These are phyloP conservation scores for Dicycla oo DNA, from an alignment of 2,888 invertebrate species.

Conservation along the genomic window DNA sequence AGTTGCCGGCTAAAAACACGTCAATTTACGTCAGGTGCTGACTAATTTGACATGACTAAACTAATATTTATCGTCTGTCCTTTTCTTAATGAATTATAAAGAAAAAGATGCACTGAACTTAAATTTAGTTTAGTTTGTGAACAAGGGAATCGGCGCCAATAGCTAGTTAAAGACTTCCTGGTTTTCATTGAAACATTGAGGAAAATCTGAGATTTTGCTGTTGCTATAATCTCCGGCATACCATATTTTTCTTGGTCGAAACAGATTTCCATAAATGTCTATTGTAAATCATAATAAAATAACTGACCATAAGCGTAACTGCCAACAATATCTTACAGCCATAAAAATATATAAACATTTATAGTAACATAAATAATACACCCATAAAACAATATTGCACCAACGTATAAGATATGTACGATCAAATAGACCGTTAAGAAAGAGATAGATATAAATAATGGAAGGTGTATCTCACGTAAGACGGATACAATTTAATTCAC, in stretches of 20 bases:
- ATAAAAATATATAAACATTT: slow-evolving; percentile 38
- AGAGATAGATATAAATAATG: neutral
- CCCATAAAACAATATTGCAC: neutral
- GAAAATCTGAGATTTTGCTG: neutral
- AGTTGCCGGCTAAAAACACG: too few species aligned
- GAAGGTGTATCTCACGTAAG: neutral
- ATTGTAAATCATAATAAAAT: slow-evolving; percentile 43
- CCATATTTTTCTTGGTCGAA: neutral
- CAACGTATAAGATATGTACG: neutral
- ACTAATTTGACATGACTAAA: too few species aligned
- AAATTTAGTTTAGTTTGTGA: too few species aligned
- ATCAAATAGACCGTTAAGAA: neutral
- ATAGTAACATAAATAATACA: slow-evolving; percentile 32
- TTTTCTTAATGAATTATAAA: too few species aligned
- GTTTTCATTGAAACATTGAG: too few species aligned
- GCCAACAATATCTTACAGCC: slow-evolving; percentile 18
- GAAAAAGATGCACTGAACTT: too few species aligned
- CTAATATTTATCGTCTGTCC: too few species aligned
- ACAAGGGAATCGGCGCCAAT: too few species aligned
- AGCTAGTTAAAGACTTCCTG: too few species aligned
- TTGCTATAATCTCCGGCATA: too few species aligned
- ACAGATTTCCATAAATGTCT: slow-evolving; percentile 25
- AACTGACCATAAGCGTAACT: slow-evolving; percentile 34
- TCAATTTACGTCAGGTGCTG: too few species aligned
- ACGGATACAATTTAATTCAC: neutral